phyloP scores from a whole-genome alignment of 2,888 invertebrate genomes.

The Eilema caniola region DNA sequence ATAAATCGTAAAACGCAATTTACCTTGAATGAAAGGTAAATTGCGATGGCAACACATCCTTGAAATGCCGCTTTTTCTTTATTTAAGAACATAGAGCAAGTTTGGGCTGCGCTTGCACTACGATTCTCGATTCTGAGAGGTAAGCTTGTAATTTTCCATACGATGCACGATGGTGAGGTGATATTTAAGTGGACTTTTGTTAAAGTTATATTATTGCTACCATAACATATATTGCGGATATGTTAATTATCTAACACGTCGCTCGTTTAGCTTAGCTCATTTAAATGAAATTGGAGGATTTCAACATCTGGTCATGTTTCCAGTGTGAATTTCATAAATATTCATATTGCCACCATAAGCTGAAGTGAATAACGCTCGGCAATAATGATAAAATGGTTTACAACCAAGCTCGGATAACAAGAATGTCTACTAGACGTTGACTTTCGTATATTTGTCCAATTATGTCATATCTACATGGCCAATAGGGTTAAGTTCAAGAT shows the following conservation, averaged over 20 bases:
- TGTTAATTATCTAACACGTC: not conserved
- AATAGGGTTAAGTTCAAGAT: not conserved
- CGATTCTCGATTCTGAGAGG: too few species aligned
- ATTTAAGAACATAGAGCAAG: too few species aligned
- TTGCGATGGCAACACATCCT: too few species aligned
- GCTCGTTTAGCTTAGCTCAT: not conserved
- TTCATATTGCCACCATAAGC: not conserved
- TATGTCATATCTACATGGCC: not conserved
- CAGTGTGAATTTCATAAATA: not conserved
- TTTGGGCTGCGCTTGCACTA: too few species aligned
- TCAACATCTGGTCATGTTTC: not conserved
- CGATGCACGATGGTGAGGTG: too few species aligned
- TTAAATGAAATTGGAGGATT: not conserved
- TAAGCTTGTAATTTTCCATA: too few species aligned
- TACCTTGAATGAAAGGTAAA: too few species aligned
- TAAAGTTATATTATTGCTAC: too few species aligned
- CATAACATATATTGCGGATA: not conserved
- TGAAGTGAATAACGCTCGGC: not conserved
- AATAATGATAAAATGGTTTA: not conserved
- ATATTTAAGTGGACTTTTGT: too few species aligned
- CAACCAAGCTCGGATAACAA: not conserved
- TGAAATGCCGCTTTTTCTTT: too few species aligned
- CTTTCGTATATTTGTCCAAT: not conserved
- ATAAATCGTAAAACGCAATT: too few species aligned
- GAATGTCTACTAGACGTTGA: not conserved